Evolutionary conservation across 2,113 vertebrate genomes (phyloP).

Genomic region (Eleginops maclovinus): DNA sequence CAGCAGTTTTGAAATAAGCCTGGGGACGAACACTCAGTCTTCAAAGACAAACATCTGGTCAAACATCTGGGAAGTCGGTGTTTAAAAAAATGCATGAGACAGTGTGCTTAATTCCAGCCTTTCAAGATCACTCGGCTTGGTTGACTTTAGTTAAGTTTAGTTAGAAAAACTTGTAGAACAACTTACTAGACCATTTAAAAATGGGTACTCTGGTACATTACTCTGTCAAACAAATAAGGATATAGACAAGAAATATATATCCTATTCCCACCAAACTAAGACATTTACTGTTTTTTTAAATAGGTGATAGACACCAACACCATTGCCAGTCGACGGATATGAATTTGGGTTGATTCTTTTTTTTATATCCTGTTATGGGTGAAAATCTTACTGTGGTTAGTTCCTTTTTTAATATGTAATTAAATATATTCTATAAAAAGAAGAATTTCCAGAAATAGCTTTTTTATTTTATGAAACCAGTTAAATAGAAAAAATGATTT

Average conservation of each 20-base stretch:
- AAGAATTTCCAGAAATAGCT: no score
- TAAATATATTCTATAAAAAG: neutral
- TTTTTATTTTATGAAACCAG: no score
- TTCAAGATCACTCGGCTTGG: neutral
- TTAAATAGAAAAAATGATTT: no score
- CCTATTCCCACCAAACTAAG: no score
- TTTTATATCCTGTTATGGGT: no score
- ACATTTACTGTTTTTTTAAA: no score
- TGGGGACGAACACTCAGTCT: neutral
- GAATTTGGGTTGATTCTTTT: no score
- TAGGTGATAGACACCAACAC: no score
- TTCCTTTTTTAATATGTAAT: no score
- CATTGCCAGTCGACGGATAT: no score
- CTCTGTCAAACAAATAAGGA: neutral
- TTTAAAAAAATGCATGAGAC: neutral
- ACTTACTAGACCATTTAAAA: neutral
- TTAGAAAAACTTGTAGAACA: neutral
- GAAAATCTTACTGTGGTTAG: no score
- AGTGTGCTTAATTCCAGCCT: neutral
- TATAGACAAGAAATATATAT: neutral
- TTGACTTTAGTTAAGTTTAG: neutral
- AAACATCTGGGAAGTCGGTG: neutral
- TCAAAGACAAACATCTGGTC: slow-evolving; percentile 33
- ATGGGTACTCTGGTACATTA: neutral
- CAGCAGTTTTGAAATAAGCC: slow-evolving; percentile 20